Evolutionary conservation across 2,797 vertebrate genomes (phyloP).

Genomic region (Percopsis omiscomaycus): DNA sequence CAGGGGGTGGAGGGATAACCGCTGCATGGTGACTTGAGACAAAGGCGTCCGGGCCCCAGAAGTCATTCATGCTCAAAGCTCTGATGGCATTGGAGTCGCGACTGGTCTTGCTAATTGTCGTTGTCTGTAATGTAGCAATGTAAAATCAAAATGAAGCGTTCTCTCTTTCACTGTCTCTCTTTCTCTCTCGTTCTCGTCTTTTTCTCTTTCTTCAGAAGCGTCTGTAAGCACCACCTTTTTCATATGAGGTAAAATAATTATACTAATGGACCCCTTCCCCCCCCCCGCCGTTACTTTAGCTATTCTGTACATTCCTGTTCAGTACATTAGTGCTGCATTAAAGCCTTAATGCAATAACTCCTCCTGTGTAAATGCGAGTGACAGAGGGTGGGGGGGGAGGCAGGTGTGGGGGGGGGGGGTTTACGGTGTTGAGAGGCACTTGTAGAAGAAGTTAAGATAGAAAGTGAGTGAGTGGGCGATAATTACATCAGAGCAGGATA

Average conservation of each 20-base stretch:
- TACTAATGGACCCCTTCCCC: slow-evolving; percentile 60
- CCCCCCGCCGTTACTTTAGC: slow-evolving; percentile 37
- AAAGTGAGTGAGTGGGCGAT: slow-evolving; percentile 28
- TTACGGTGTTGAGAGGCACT: slow-evolving; percentile 7
- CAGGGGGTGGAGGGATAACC: too few relatives aligned
- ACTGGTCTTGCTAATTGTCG: slow-evolving; percentile 45
- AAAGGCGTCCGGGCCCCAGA: background rate
- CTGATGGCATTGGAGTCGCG: slow-evolving; percentile 31
- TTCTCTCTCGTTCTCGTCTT: background rate
- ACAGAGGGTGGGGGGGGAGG: background rate
- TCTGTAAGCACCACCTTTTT: slow-evolving; percentile 56
- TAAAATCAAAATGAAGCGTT: slow-evolving; percentile 5
- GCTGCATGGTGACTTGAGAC: too few relatives aligned
- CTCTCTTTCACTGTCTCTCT: slow-evolving; percentile 13
- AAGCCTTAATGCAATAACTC: slow-evolving; percentile 65
- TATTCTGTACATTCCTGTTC: slow-evolving; percentile 63
- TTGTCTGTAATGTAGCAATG: slow-evolving; percentile 33
- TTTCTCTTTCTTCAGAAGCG: slow-evolving; percentile 13
- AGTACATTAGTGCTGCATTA: slow-evolving; percentile 62
- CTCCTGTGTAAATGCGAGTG: slow-evolving; percentile 46
- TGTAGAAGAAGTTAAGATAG: slow-evolving; percentile 25
- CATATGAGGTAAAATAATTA: slow-evolving; percentile 68
- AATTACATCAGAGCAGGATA: slow-evolving; percentile 55
- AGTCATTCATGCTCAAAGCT: slow-evolving; percentile 40
- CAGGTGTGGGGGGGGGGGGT: background rate